Conservation (phyloP, 2,113 vertebrate species). For the Bucco capensis region DNA sequence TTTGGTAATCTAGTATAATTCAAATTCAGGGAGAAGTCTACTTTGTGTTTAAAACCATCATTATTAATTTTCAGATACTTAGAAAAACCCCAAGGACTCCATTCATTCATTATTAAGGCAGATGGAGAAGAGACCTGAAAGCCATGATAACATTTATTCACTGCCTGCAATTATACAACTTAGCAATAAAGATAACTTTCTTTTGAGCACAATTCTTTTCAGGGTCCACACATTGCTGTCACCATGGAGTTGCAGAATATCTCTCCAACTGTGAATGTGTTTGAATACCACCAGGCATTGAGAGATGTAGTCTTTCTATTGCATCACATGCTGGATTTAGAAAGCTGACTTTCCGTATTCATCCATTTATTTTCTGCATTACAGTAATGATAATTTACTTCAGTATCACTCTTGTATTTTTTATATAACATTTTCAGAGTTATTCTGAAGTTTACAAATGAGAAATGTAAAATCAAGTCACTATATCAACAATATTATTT, state of each 20-base stretch:
- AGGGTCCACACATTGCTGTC: not conserved
- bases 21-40: not conserved
- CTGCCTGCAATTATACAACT: not conserved
- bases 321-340: not conserved
- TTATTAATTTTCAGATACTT: not conserved
- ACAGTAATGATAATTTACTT: not conserved
- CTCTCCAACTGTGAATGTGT: not conserved
- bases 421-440: not conserved
- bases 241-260: not conserved
- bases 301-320: not conserved
- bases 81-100: not conserved
- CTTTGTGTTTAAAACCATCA: not conserved
- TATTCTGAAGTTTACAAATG: not conserved
- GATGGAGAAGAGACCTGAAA: not conserved
- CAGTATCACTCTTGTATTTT: not conserved
- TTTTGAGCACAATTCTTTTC: not conserved
- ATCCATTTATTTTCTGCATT: not conserved
- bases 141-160: not conserved
- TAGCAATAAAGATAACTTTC: not conserved
- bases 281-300: not conserved
- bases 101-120: not conserved
- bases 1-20: not conserved
- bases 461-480: not conserved
- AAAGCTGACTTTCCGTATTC: not conserved
- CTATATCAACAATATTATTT: not conserved